Evolutionary conservation across 2,888 invertebrate genomes (phyloP), one percentile per base, ranked within the genome.

Genomic region (Caenorhabditis sp.): DNA sequence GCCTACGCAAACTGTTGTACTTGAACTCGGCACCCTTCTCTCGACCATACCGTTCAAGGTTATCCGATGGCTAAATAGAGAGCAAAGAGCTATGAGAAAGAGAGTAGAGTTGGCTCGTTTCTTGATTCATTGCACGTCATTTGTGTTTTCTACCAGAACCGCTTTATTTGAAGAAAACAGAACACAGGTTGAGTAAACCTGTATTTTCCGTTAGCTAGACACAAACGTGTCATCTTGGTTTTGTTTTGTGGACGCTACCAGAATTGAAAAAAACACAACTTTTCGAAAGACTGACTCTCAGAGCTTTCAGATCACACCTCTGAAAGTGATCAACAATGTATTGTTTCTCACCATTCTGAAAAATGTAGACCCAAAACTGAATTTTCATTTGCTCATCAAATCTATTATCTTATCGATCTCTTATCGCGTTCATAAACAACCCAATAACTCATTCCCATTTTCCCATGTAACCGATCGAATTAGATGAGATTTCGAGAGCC

Each of bases 1-100:
- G 63, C 10, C 61, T 77, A 51, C 61, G 56, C 70, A 77, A 69
- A 77, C 77, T 61, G 54, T 61, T 54, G 77, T 69, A 77, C 69
- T 77, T 63, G 69, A 70, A 77, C 61, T 77, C 49, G 66, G 66
- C 64, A 74, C 22, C 10, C 31, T n/a, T n/a, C 8, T 31, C n/a
- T 4, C 16, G 58, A 58, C 26, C 22, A 35, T 24, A 44, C 47
- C 56, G 56, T 56, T 38, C 64, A 63, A 51, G 59, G 73, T 38
- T 59, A 73, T 61, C 54, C 38, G 68, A 10, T 68, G 22, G 24
- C 38, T 54, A 68, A 68, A 68, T 68, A 68, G 51, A 66, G 54
- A 12, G 22, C 19, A 12, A 14, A 12, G 26, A 54, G 54, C 22
- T 10, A 28, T 26, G 58, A 16, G 28, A 58, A 28, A 31, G 12